These are phyloP conservation scores for Eunapius fragilis DNA, from an alignment of 37 sponge, comb jelly and placozoan genomes.

Conservation along the genomic window DNA sequence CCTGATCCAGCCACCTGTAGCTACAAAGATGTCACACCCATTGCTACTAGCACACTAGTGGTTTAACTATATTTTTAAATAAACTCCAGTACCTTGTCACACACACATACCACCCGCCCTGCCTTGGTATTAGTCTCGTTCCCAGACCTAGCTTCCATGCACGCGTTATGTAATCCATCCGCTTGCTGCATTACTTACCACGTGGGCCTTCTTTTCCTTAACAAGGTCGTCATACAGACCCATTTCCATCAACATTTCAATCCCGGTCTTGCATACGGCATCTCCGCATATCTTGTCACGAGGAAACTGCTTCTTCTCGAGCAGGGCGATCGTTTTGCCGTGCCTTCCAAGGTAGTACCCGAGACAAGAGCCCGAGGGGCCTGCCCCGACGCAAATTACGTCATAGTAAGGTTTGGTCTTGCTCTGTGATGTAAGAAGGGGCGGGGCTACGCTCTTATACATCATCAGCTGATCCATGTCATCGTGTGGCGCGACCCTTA, in stretches of 20 bases:
- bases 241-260: slow-evolving; percentile 69
- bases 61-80: too few species aligned
- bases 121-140: too few species aligned
- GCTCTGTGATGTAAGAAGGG: background rate
- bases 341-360: slow-evolving; percentile 55
- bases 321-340: slow-evolving; percentile 43
- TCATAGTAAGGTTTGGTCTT: slow-evolving; percentile 42
- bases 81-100: too few species aligned
- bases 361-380: slow-evolving; percentile 50
- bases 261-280: slow-evolving; percentile 56
- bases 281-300: slow-evolving; percentile 75
- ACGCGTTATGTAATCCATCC: too few species aligned
- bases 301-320: slow-evolving; percentile 69
- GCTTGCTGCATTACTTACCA: slow-evolving; percentile 44
- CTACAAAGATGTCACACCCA: too few species aligned
- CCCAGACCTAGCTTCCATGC: too few species aligned
- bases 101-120: too few species aligned
- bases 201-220: slow-evolving; percentile 35
- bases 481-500: background rate
- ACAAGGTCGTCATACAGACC: slow-evolving; percentile 37
- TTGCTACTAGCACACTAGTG: too few species aligned
- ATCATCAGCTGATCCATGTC: too few species aligned
- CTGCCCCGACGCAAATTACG: slow-evolving; percentile 56
- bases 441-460: too few species aligned
- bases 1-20: background rate